Conservation (phyloP, 2,797 vertebrate species). For the Zalophus californianus region DNA sequence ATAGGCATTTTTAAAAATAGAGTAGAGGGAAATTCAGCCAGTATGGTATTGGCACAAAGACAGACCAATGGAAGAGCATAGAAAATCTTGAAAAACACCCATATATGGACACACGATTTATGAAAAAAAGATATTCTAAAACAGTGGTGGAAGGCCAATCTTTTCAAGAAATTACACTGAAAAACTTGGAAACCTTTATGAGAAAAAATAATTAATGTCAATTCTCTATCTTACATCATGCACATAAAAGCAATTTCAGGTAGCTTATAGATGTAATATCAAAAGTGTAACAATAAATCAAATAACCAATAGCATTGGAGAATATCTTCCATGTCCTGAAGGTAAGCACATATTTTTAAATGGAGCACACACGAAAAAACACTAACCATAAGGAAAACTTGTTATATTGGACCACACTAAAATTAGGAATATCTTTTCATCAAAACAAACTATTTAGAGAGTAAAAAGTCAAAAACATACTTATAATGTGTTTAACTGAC, state of each 20-base stretch:
- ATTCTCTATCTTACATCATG: not conserved
- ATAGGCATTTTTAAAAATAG: not conserved
- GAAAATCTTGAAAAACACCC: not conserved
- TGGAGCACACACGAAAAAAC: not conserved
- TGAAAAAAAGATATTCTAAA: not conserved
- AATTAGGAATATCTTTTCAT: not conserved
- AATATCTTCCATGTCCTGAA: not conserved
- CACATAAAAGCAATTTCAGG: not conserved
- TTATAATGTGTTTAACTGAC: not conserved
- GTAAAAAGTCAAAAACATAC: not conserved
- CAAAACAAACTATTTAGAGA: not conserved
- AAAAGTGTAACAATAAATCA: not conserved
- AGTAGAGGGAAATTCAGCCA: not conserved
- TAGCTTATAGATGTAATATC: not conserved
- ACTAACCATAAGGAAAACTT: not conserved
- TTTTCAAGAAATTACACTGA: not conserved
- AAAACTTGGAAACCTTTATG: not conserved
- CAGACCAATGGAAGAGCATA: not conserved
- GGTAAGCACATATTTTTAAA: slow-evolving; percentile 39
- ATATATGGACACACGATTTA: not conserved
- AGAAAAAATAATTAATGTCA: not conserved
- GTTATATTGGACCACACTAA: not conserved
- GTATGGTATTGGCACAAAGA: not conserved
- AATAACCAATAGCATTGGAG: not conserved
- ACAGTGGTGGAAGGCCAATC: not conserved